Base-by-base conservation (phyloP, 2,797 vertebrate species). In the Varecia variegata region DNA sequence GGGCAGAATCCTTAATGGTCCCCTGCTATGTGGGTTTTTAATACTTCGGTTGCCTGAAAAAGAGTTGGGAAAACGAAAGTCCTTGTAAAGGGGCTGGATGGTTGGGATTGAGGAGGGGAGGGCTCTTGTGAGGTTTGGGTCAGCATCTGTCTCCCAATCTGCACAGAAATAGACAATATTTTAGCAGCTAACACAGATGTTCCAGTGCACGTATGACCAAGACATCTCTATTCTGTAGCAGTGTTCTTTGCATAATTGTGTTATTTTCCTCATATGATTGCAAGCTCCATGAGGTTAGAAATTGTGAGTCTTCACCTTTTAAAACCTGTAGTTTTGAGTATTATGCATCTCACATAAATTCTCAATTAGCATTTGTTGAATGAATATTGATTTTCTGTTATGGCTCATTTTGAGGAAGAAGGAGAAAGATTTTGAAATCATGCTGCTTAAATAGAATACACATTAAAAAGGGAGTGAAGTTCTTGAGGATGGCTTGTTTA, bases 391-490 rank as follows among this genome's bases (percentile, higher is more conserved):
- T 90, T 86, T 92, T 83, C 23, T 17, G 52, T 89, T 82, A 65
- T 85, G 71, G 25, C 30, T 92, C 52, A 91, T 56, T 97, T 84
- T 60, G 30, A 95, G 56, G n/a, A 80, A 45, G 7, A 80, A 93
- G 35, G 20, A 54, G 27, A 6, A 87, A 77, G 21, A 86, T 68
- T 56, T 92, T 92, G 47, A 81, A 79, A 38, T 17, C 10, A 10
- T 38, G 17, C 12, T 85, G n/a, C 32, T 91, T 93, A 96, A 84
- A 87, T 73, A 82, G 32, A 96, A 68, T n/a, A 91, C 21, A 71
- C 70, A 93, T 18, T 47, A 20, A 88, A 12, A 81, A 7, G 18
- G 8, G 35, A 68, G 38, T 15, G 25, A 58, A 35, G 54, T 43
- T 17, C 40, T 90, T 71, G n/a, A 52, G 74, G 52, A 95, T 21